These are phyloP conservation scores for Falcaria lacertinaria DNA, from an alignment of 2,888 invertebrate genomes.

Conservation along the genomic window DNA sequence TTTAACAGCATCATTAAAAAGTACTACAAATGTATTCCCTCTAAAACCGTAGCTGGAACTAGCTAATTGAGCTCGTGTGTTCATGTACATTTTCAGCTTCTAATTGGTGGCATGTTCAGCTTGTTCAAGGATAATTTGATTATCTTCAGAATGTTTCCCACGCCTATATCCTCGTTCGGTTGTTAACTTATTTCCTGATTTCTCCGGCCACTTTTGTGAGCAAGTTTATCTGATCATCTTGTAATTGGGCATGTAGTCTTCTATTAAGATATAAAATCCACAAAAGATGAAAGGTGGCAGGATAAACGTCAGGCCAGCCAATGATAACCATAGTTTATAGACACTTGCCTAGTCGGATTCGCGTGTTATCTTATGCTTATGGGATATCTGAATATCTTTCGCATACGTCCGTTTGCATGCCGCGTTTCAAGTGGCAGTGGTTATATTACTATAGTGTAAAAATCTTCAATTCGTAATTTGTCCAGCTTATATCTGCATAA, in stretches of 20 bases:
- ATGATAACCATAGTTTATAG: too few species aligned
- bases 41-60: not conserved
- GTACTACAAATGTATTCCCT: not conserved
- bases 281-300: too few species aligned
- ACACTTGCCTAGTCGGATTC: too few species aligned
- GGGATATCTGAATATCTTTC: too few species aligned
- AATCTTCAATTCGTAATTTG: too few species aligned
- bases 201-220: conserved; percentile 7
- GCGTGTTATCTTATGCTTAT: too few species aligned
- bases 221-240: conserved; percentile 23
- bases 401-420: too few species aligned
- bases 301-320: too few species aligned
- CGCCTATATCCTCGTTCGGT: conserved; percentile 34
- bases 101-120: conserved; percentile 45
- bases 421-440: too few species aligned
- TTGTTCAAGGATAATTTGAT: conserved; percentile 49
- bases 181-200: conserved; percentile 41
- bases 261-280: not conserved
- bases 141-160: conserved; percentile 39
- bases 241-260: conserved; percentile 26
- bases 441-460: too few species aligned
- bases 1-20: too few species aligned
- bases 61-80: not conserved
- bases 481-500: too few species aligned
- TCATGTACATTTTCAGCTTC: conserved; percentile 27